Percentiles rank a stretch among this genome's conserved stretches.
Conservation (phyloP, 2,888 invertebrate species). For the Venusia cambrica region DNA sequence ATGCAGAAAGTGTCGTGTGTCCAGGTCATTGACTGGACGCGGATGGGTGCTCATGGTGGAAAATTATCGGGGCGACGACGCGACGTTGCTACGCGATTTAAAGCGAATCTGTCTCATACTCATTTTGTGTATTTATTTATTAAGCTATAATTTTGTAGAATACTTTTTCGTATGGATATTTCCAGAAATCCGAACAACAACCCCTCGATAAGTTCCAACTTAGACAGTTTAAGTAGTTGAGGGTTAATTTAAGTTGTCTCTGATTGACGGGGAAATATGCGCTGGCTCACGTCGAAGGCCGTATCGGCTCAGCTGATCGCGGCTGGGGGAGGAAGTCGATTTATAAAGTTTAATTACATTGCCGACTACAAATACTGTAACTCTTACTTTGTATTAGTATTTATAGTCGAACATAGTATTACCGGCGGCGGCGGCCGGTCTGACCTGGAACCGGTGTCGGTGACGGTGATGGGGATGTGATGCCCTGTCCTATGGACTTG, state of each 20-base stretch:
- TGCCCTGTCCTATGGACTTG: too few species aligned
- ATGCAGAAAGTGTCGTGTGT: slow-evolving; percentile 38
- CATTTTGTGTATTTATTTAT: too few species aligned
- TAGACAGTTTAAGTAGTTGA: slow-evolving; percentile 14
- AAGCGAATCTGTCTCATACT: too few species aligned
- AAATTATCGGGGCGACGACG: slow-evolving; percentile 33
- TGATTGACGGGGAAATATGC: slow-evolving; percentile 7
- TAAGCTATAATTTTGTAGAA: too few species aligned
- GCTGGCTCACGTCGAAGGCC: slow-evolving; percentile 8
- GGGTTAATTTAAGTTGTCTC: slow-evolving; percentile 11
- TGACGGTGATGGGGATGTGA: too few species aligned
- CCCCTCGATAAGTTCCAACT: slow-evolving; percentile 7
- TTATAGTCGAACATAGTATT: too few species aligned
- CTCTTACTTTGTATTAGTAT: too few species aligned
- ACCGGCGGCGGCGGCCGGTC: too few species aligned
- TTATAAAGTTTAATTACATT: slow-evolving; percentile 21
- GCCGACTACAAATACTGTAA: slow-evolving; percentile 3
- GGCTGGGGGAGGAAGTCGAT: slow-evolving; percentile 11
- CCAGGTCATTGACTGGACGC: slow-evolving; percentile 47
- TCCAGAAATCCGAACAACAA: neutral
- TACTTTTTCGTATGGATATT: too few species aligned
- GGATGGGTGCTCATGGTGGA: slow-evolving; percentile 41
- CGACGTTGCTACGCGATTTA: slow-evolving; percentile 23
- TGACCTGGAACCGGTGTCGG: too few species aligned
- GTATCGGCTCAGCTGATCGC: slow-evolving; percentile 6